Evolutionary conservation across 2,888 invertebrate genomes (phyloP).

Genomic region (Tiphia femorata): DNA sequence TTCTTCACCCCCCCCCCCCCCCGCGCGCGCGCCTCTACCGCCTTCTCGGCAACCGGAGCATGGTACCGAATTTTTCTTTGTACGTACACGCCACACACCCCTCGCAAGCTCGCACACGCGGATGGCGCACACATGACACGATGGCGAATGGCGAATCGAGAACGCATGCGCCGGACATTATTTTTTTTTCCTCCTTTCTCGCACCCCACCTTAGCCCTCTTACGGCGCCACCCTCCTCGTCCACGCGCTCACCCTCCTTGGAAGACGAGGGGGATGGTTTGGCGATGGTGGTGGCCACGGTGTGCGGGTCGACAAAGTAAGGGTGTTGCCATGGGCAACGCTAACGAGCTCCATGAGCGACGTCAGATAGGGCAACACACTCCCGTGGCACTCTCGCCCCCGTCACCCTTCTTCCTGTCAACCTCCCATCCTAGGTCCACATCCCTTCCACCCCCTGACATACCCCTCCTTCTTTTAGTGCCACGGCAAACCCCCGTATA

Average conservation of each 20-base stretch:
- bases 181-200: conserved; percentile 45
- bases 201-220: conserved; percentile 25
- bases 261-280: conserved; percentile 52
- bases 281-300: conserved; percentile 38
- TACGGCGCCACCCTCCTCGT: conserved; percentile 2
- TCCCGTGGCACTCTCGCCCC: conserved; percentile 48
- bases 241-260: conserved; percentile 26
- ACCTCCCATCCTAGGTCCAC: no score
- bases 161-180: conserved; percentile 47
- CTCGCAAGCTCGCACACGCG: conserved; percentile 26
- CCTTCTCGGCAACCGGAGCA: conserved; percentile 20
- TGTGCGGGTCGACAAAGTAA: conserved; percentile 51
- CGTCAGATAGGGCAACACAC: conserved; percentile 65
- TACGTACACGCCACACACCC: conserved; percentile 15
- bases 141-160: conserved; percentile 45
- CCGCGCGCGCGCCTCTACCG: conserved; percentile 8
- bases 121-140: conserved; percentile 51
- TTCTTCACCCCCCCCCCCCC: not conserved
- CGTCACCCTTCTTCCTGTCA: no score
- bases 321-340: conserved; percentile 68
- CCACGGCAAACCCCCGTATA: conserved; percentile 49
- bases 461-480: conserved; percentile 12
- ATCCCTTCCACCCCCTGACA: conserved; percentile 4
- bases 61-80: conserved; percentile 47
- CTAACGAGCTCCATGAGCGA: conserved; percentile 69